A percentile compares a stretch with the other conserved stretches of the same genome.
phyloP scores from a whole-genome alignment of 2,113 vertebrate species.

The Phoxinus phoxinus region DNA sequence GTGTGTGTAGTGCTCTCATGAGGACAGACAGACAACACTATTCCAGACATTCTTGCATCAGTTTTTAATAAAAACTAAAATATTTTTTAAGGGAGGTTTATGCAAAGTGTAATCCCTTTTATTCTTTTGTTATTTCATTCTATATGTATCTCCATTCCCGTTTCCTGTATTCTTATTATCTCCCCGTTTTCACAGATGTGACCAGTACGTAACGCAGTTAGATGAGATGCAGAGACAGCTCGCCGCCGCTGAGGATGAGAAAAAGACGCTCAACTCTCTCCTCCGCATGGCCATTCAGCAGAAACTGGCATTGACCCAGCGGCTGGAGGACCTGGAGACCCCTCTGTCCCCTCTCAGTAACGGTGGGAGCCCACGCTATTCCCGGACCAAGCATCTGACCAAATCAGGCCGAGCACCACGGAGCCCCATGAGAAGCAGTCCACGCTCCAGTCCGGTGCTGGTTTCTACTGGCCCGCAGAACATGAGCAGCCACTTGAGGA shows the following conservation, averaged over 20 bases:
- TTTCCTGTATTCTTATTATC: slow-evolving; percentile 38
- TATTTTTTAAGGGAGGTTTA: background rate
- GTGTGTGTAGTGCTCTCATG: background rate
- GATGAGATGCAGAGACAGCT: slow-evolving; percentile 84
- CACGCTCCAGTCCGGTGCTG: slow-evolving; percentile 70
- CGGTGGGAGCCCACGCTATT: slow-evolving; percentile 75
- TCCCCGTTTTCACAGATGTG: slow-evolving; percentile 72
- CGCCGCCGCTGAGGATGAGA: slow-evolving; percentile 81
- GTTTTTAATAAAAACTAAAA: background rate
- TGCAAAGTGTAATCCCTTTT: slow-evolving; percentile 4
- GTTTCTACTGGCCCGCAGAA: slow-evolving; percentile 47
- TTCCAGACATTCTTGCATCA: slow-evolving; percentile 16
- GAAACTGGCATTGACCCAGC: slow-evolving; percentile 81
- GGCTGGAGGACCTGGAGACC: slow-evolving; percentile 80
- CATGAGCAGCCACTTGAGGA: slow-evolving; percentile 54
- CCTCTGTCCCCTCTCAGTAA: slow-evolving; percentile 76
- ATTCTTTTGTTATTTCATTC: slow-evolving; percentile 1
- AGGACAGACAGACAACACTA: background rate
- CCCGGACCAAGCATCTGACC: slow-evolving; percentile 74
- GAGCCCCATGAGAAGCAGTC: slow-evolving; percentile 68
- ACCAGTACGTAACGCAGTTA: slow-evolving; percentile 83
- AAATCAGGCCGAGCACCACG: slow-evolving; percentile 74
- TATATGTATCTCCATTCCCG: slow-evolving; percentile 24
- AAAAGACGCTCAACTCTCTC: slow-evolving; percentile 81
- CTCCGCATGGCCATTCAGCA: slow-evolving; percentile 85